Evolutionary conservation across 2,888 invertebrate species (phyloP), one percentile per base, ranked within the genome.

Genomic region (Anorthoa munda): DNA sequence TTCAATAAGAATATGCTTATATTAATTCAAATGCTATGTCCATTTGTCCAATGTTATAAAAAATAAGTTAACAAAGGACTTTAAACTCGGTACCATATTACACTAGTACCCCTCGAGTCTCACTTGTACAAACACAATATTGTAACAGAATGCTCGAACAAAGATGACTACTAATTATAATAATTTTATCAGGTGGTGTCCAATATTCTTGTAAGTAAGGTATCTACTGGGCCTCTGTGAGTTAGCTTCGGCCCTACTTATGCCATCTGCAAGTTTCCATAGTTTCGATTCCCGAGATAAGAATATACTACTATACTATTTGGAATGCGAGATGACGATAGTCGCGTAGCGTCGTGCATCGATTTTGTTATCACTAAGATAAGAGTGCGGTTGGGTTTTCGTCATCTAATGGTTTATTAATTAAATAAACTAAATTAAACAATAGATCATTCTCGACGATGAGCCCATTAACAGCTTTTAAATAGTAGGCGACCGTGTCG

Each of bases 401-500:
- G 31, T 82, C 79, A 66, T 23, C 50, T 83, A 81, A 81, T 46
- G 81, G 70, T 58, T 45, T 74, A 69, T 65, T 79, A 67, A 79
- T 74, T 60, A 50, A 65, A 60, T 53, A 23, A 61, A 67, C 26
- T 21, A 46, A 65, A 67, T 56, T 26, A 71, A 64, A 46, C 13
- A 59, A 66, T 53, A 64, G 23, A 68, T 64, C 17, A 64, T 53
- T 65, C 45, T 60, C 23, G 59, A n/a, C 46, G 61, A 64, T 46
- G 13, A 56, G 45, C 21, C 63, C 66, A 79, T 83, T 82, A 83
- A 26, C 53, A n/a, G n/a, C 72, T 17, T 82, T 79, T 83, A 81
- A 66, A 80, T 66, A 11, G 66, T 31, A 26, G 48, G 18, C 18
- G 53, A 63, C 12, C 50, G 26, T 26, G 53, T 60, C 23, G 55